Evolutionary conservation across 2,797 vertebrate genomes (phyloP).

Genomic region (Falco rusticolus): DNA sequence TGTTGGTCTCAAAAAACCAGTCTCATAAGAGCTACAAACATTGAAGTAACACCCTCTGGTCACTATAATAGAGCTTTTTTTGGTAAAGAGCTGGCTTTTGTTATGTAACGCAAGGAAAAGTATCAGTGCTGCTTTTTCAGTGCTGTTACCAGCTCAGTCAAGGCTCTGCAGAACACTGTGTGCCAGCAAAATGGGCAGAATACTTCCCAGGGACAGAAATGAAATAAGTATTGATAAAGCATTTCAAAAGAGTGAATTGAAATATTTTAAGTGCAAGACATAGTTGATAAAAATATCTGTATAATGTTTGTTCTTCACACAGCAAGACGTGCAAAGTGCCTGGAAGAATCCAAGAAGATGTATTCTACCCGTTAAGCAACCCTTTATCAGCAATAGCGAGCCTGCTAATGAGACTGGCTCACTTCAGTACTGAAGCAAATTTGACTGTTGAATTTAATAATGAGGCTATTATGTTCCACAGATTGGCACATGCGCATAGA

Average conservation of each 20-base stretch:
- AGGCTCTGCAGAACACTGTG: background rate
- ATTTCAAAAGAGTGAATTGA: background rate
- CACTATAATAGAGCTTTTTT: background rate
- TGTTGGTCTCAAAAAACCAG: background rate
- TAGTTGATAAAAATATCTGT: background rate
- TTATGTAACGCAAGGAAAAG: background rate
- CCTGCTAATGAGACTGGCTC: conserved; percentile 6
- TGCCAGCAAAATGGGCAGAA: background rate
- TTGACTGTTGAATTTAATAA: conserved; percentile 4
- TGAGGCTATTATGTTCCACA: background rate
- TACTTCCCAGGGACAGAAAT: background rate
- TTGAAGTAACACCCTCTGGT: background rate
- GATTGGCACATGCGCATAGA: background rate
- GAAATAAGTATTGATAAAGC: background rate
- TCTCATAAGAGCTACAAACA: background rate
- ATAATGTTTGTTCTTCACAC: background rate
- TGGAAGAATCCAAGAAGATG: background rate
- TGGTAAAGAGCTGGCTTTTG: background rate
- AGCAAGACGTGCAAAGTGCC: background rate
- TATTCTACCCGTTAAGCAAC: background rate
- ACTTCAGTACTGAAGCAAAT: background rate
- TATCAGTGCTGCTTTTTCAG: background rate
- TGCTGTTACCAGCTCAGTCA: background rate
- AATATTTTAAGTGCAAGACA: background rate
- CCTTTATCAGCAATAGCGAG: background rate